Conservation (phyloP, 2,113 vertebrate species). For the Dascyllus trimaculatus region DNA sequence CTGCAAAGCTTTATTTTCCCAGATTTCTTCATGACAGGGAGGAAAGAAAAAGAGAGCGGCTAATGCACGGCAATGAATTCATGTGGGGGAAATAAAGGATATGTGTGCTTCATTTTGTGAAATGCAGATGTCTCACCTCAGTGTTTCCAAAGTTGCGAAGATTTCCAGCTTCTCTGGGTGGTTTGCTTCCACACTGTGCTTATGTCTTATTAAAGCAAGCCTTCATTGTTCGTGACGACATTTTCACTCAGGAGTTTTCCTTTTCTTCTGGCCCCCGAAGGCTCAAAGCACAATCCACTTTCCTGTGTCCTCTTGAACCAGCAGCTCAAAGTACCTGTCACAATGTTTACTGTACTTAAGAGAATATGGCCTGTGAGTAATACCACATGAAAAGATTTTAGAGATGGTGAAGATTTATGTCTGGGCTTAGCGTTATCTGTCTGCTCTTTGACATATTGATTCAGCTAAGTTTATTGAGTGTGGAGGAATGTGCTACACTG, state of each 20-base stretch:
- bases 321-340: conserved; percentile 78
- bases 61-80: conserved; percentile 7
- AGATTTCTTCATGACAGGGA: conserved; percentile 31
- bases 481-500: conserved; percentile 74
- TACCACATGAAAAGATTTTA: conserved; percentile 77
- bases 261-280: conserved; percentile 21
- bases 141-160: conserved; percentile 13
- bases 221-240: conserved; percentile 57
- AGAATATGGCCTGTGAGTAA: conserved; percentile 76
- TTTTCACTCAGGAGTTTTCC: conserved; percentile 60
- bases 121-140: not conserved
- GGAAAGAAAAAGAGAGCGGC: not conserved
- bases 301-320: conserved; percentile 75
- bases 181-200: conserved; percentile 29
- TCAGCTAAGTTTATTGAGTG: conserved; percentile 80
- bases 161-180: conserved; percentile 20
- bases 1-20: not conserved
- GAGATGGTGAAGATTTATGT: conserved; percentile 79
- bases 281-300: conserved; percentile 64
- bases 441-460: conserved; percentile 81
- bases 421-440: conserved; percentile 76
- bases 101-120: not conserved
- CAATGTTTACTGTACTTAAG: conserved; percentile 79
- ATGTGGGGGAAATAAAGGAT: not conserved
- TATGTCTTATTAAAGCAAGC: conserved; percentile 60